Evolutionary conservation across 2,113 vertebrate species (phyloP), one percentile per base, ranked within the genome.

Genomic region (Rhynchomys soricoides): DNA sequence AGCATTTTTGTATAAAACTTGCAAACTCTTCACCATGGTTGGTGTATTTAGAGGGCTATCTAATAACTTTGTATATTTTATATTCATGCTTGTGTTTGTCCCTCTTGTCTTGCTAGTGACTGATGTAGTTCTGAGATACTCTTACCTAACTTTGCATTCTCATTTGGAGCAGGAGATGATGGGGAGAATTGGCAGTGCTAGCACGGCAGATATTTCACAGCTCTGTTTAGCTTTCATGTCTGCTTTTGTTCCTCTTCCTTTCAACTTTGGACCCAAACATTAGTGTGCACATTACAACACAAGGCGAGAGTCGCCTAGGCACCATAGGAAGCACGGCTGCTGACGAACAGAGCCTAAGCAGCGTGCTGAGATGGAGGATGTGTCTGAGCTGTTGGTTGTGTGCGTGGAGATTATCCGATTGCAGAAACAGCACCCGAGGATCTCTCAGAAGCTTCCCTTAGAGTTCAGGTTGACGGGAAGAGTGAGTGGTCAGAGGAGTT

Each of bases 1-100:
- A 45, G 55, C 88, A 57, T 43, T 95, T 93, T 87, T 48, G 21
- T 43, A 19, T 89, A 95, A 93, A 74, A 68, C 24, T 93, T 94
- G 2, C 31, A n/a, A 62, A 91, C 82, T 86, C 26, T 13, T 93
- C 73, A 57, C 29, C 79, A 22, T 66, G 17, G 22, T 71, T 92
- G 3, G 31, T 93, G 9, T 77, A 22, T 37, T 94, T 94, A 26
- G 21, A 29, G 19, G 12, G 8, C 3, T 74, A 3, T 55, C 21
- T 89, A 81, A 10, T 43, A 26, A 71, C 73, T 48, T 89, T 96
- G 77, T n/a, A n/a, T 81, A 52, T 59, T 93, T 89, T 74, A 89
- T 55, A 50, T 82, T 82, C 4, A 43, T 77, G 12, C n/a, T 62
- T 86, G 21, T 1, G 50, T 57, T 86, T 96, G n/a, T 70, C 57